phyloP scores from a whole-genome alignment of 2,888 invertebrate species.

The Pimpla rufipes region DNA sequence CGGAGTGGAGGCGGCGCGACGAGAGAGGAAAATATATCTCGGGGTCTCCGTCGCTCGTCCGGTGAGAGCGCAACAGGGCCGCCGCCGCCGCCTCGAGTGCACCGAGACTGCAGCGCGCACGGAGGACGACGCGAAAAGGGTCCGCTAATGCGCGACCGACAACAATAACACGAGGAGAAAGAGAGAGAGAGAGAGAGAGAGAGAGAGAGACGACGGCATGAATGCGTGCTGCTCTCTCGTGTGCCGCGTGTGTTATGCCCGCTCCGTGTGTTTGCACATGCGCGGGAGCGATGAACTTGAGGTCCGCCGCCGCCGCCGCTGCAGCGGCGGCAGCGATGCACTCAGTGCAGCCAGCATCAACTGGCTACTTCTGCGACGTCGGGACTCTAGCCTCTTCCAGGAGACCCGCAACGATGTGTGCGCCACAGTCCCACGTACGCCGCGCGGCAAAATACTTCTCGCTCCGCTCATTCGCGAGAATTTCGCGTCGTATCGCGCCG shows the following conservation, averaged over 20 bases:
- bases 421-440: background rate
- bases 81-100: background rate
- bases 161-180: slow-evolving; percentile 74
- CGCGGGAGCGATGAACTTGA: slow-evolving; percentile 83
- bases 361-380: slow-evolving; percentile 49
- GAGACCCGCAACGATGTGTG: slow-evolving; percentile 40
- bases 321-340: slow-evolving; percentile 41
- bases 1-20: slow-evolving; percentile 58
- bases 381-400: slow-evolving; percentile 42
- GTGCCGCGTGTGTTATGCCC: slow-evolving; percentile 71
- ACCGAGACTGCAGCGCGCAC: slow-evolving; percentile 30
- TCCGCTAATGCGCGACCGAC: slow-evolving; percentile 76
- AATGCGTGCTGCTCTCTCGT: slow-evolving; percentile 67
- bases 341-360: slow-evolving; percentile 59
- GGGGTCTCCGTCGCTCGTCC: slow-evolving; percentile 48
- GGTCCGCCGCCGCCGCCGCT: slow-evolving; percentile 66
- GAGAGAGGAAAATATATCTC: slow-evolving; percentile 39
- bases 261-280: slow-evolving; percentile 79
- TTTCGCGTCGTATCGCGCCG: background rate
- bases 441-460: slow-evolving; percentile 5
- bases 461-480: slow-evolving; percentile 43
- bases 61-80: slow-evolving; percentile 44
- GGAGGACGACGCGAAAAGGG: slow-evolving; percentile 64
- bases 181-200: slow-evolving; percentile 20
- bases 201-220: slow-evolving; percentile 50